phyloP scores from a whole-genome alignment of 2,797 vertebrate genomes.

The Erithacus rubecula region DNA sequence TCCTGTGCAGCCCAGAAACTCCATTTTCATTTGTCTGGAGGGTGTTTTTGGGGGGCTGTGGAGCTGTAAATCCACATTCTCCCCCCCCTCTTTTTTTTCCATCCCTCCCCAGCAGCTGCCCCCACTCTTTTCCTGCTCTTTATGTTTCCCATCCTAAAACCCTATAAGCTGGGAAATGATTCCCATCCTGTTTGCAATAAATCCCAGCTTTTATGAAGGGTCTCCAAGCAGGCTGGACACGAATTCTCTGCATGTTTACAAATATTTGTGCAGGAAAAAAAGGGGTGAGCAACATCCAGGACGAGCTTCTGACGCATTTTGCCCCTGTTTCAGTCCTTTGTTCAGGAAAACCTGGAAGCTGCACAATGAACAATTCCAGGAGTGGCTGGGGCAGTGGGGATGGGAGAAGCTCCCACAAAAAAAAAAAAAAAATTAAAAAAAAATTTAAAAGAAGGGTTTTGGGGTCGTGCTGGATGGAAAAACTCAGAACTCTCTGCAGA shows the following conservation, averaged over 20 bases:
- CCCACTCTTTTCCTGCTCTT: slow-evolving; percentile 18
- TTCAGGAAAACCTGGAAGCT: slow-evolving; percentile 21
- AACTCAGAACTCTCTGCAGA: rapidly evolving
- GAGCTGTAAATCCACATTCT: not conserved
- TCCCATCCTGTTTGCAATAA: slow-evolving; percentile 63
- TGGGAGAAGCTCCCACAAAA: not conserved
- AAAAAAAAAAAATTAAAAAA: not conserved
- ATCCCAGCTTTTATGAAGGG: not conserved
- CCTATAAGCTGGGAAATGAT: slow-evolving; percentile 50
- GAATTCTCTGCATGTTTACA: slow-evolving; percentile 30
- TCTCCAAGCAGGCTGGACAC: not conserved
- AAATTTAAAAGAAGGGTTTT: not conserved
- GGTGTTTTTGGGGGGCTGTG: not conserved
- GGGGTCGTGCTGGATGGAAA: not conserved
- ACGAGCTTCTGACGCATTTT: slow-evolving; percentile 18
- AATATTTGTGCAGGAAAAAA: slow-evolving; percentile 32
- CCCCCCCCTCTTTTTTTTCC: not conserved
- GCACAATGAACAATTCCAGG: not conserved
- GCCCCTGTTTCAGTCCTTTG: not conserved
- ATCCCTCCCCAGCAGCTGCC: not conserved
- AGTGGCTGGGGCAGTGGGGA: not conserved
- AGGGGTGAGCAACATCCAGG: not conserved
- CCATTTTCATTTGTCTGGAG: not conserved
- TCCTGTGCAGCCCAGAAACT: not conserved
- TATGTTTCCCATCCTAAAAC: not conserved